Evolutionary conservation across 2,113 vertebrate species (phyloP).

Genomic region (Sturnus vulgaris): DNA sequence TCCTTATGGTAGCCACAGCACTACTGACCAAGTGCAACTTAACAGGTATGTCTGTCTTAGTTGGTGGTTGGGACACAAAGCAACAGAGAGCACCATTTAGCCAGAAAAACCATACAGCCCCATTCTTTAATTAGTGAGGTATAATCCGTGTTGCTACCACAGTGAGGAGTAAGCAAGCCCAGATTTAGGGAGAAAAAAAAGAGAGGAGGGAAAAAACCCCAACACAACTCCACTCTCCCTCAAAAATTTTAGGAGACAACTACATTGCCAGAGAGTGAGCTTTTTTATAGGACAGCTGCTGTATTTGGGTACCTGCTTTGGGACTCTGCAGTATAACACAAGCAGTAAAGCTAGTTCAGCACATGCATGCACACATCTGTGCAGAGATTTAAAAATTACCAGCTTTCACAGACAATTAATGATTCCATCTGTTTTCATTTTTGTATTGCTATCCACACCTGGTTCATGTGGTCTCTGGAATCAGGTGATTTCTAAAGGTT

Average conservation of each 20-base stretch:
- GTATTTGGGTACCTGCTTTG: not conserved
- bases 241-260: not conserved
- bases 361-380: rapidly evolving
- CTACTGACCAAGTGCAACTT: not conserved
- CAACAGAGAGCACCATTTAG: not conserved
- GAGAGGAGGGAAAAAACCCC: no score
- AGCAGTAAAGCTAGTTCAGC: not conserved
- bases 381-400: not conserved
- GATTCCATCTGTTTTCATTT: not conserved
- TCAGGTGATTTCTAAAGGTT: not conserved
- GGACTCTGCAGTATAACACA: not conserved
- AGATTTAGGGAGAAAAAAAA: rapidly evolving
- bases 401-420: not conserved
- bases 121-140: not conserved
- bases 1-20: not conserved
- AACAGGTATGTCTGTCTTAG: not conserved
- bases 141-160: not conserved
- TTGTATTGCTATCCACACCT: not conserved
- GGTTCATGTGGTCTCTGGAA: not conserved
- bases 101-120: rapidly evolving
- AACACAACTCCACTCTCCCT: rapidly evolving
- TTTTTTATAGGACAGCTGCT: not conserved
- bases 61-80: not conserved
- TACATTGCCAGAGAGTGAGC: no score
- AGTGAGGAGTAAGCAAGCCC: not conserved